Conservation (phyloP, 2,888 invertebrate genomes). For the Alcis repandata region DNA sequence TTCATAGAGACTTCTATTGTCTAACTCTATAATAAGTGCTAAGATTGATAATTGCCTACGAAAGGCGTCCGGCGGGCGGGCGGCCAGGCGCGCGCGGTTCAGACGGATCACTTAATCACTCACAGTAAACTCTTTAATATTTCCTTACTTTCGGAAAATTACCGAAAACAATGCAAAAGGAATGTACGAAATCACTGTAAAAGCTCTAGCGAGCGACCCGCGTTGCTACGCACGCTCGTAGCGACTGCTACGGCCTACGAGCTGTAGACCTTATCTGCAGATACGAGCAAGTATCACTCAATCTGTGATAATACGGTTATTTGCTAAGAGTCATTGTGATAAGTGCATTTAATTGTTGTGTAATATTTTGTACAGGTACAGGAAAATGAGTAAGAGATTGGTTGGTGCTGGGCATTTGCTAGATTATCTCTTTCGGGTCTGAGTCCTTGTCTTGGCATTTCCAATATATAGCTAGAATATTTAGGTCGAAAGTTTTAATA, state of each 20-base stretch:
- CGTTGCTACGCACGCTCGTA: slow-evolving; percentile 57
- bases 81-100: slow-evolving; percentile 43
- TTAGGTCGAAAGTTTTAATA: too few relatives aligned
- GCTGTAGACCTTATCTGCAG: slow-evolving; percentile 22
- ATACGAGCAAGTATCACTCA: not conserved
- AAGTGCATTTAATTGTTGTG: not conserved
- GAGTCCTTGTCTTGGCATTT: too few relatives aligned
- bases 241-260: slow-evolving; percentile 68
- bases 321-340: not conserved
- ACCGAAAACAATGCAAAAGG: not conserved
- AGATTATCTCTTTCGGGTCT: too few relatives aligned
- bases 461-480: too few relatives aligned
- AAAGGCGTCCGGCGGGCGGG: slow-evolving; percentile 41
- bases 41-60: slow-evolving; percentile 10
- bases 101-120: not conserved
- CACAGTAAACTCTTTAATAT: not conserved
- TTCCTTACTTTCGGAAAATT: not conserved
- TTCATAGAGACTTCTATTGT: too few relatives aligned
- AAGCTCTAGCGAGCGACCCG: slow-evolving; percentile 25
- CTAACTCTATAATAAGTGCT: too few relatives aligned
- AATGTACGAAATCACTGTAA: not conserved
- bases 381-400: too few relatives aligned
- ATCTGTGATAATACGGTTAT: slow-evolving; percentile 3
- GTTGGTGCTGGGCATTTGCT: too few relatives aligned
- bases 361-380: not conserved